Evolutionary conservation across 2,888 invertebrate species (phyloP).

Genomic region (Drosophila conformis): DNA sequence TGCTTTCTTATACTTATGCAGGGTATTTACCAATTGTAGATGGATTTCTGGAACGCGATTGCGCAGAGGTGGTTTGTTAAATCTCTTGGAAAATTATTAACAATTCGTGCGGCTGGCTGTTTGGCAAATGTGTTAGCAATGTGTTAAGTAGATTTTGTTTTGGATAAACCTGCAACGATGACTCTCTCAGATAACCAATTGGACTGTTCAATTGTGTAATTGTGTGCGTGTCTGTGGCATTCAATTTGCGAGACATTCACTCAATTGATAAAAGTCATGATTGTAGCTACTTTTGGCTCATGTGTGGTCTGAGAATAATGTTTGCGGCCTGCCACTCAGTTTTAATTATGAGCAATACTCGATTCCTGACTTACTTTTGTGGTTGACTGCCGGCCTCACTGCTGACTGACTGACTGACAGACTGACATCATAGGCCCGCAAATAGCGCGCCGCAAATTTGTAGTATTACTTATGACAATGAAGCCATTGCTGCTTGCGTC

Average conservation of each 20-base stretch:
- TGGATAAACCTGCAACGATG: constrained; percentile 8
- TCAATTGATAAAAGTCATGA: constrained; percentile 21
- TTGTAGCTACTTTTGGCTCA: constrained; percentile 32
- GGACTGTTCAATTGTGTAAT: constrained; percentile 17
- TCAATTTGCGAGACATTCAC: constrained; percentile 26
- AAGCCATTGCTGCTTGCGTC: constrained; percentile 52
- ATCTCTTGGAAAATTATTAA: constrained; percentile 68
- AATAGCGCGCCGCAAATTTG: constrained; percentile 55
- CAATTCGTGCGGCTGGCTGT: constrained; percentile 57
- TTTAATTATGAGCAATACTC: constrained; percentile 61
- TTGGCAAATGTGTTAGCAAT: constrained; percentile 61
- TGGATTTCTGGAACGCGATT: constrained; percentile 27
- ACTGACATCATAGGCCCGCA: constrained; percentile 69
- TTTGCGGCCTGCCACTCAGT: constrained; percentile 48
- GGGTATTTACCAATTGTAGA: constrained; percentile 29
- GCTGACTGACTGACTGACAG: constrained; percentile 2
- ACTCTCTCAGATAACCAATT: constrained; percentile 30
- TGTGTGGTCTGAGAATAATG: constrained; percentile 65
- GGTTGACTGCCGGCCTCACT: constrained; percentile 1
- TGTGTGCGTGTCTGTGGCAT: constrained; percentile 56
- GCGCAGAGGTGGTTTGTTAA: constrained; percentile 56
- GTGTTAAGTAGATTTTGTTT: constrained; percentile 63
- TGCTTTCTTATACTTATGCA: not conserved
- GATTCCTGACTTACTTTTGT: constrained; percentile 21
- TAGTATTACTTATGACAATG: constrained; percentile 56